Conservation (phyloP, 2,113 vertebrate species). For the Apodemus speciosus region DNA sequence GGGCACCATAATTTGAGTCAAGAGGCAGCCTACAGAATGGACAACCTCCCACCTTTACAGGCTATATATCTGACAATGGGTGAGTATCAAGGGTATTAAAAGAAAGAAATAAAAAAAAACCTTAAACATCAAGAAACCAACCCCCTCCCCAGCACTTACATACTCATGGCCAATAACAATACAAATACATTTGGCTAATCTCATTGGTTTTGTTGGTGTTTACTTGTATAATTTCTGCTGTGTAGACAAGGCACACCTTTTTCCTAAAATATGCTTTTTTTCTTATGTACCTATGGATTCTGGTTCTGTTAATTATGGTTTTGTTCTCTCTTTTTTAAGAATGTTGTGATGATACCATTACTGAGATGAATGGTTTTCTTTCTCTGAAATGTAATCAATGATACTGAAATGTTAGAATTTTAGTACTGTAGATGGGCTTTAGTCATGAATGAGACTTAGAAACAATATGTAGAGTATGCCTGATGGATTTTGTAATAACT, state of each 20-base stretch:
- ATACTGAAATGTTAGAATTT: conserved; percentile 94
- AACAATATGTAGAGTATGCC: conserved; percentile 90
- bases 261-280: conserved; percentile 76
- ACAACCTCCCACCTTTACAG: not conserved
- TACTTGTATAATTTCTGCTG: conserved; percentile 86
- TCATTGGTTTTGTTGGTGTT: conserved; percentile 72
- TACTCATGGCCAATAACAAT: not conserved
- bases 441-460: conserved; percentile 91
- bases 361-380: conserved; percentile 87
- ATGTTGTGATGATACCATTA: conserved; percentile 84
- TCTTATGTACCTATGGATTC: conserved; percentile 82
- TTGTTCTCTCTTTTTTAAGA: conserved; percentile 49
- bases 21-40: not conserved
- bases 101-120: not conserved
- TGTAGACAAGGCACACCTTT: conserved; percentile 83
- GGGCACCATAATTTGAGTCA: not conserved
- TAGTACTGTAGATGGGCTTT: conserved; percentile 96
- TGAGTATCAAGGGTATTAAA: not conserved
- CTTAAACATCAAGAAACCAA: not conserved
- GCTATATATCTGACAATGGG: not conserved
- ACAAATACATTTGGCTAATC: not conserved
- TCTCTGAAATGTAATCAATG: conserved; percentile 89
- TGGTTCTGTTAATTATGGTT: conserved; percentile 77
- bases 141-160: too few species aligned
- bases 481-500: conserved; percentile 86